A percentile compares a stretch with the other conserved stretches of the same genome.
Evolutionary conservation across 2,113 vertebrate genomes (phyloP).

Genomic region (Leptocoma aspasia): DNA sequence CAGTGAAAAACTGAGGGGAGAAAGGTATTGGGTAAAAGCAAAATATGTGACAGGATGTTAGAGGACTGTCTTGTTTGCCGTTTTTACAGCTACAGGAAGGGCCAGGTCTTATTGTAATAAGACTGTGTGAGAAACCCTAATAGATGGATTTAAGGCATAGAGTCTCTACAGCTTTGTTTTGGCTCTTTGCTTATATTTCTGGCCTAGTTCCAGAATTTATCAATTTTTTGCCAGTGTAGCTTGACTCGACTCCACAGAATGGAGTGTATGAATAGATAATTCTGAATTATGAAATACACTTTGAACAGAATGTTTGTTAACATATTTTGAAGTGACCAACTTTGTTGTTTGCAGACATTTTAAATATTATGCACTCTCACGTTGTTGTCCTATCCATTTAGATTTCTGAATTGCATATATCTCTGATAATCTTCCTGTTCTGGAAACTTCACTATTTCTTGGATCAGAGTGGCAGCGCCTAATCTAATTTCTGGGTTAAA

Average conservation of each 20-base stretch:
- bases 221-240: background rate
- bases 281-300: background rate
- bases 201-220: background rate
- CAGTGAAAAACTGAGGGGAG: background rate
- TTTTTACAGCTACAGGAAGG: background rate
- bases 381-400: accelerated
- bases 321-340: background rate
- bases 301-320: background rate
- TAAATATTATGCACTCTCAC: background rate
- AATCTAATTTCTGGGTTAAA: background rate
- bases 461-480: background rate
- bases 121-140: background rate
- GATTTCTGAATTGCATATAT: background rate
- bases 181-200: background rate
- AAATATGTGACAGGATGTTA: background rate
- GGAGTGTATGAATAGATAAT: background rate
- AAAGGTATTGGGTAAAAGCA: background rate
- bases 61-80: background rate
- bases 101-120: background rate
- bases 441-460: background rate
- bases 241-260: background rate
- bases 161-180: background rate
- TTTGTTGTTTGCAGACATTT: background rate
- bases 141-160: background rate
- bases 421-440: background rate